Evolutionary conservation across 2,113 vertebrate genomes (phyloP).

Genomic region (Thermophis baileyi): DNA sequence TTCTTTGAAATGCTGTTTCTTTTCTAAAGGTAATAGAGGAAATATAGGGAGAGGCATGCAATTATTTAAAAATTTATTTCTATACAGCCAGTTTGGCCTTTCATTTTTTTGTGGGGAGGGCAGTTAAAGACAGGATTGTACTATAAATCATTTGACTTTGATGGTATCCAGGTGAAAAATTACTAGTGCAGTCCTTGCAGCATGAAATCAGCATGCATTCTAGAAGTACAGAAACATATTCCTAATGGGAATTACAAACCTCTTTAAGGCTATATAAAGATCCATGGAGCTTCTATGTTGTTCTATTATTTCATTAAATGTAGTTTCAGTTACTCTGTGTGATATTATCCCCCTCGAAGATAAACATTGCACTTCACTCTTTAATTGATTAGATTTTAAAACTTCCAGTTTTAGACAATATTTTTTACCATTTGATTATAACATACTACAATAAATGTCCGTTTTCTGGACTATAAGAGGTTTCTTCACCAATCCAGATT

Average conservation of each 20-base stretch:
- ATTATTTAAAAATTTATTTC: background rate
- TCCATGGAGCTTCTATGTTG: background rate
- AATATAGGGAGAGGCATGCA: background rate
- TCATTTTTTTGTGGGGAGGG: background rate
- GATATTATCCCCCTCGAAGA: background rate
- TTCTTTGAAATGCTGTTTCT: background rate
- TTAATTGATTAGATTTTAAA: background rate
- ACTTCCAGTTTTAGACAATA: background rate
- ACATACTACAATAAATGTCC: background rate
- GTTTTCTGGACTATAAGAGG: background rate
- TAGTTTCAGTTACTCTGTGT: background rate
- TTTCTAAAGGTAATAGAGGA: background rate
- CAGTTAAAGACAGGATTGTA: background rate
- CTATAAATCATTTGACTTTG: background rate
- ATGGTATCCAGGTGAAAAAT: background rate
- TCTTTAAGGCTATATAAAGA: background rate
- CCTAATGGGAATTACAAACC: background rate
- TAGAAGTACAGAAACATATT: background rate
- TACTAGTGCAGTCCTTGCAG: background rate
- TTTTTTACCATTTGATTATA: background rate
- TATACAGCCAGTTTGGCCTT: background rate
- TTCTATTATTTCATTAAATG: background rate
- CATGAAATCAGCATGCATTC: background rate
- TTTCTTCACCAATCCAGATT: background rate
- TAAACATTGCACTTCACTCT: background rate